phyloP scores from a whole-genome alignment of 2,888 invertebrate genomes.

The Tyria jacobaeae region DNA sequence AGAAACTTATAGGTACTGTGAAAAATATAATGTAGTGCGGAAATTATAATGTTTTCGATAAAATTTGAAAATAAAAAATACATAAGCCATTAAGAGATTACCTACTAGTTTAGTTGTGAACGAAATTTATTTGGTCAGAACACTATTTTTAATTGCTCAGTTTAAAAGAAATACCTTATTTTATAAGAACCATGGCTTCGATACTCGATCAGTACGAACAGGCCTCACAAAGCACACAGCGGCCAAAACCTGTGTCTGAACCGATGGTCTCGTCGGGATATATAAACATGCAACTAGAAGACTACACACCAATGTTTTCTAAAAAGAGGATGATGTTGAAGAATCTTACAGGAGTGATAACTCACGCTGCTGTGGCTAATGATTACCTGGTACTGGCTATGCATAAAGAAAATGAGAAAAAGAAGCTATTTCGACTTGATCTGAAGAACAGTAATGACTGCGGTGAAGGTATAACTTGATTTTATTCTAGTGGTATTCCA shows the following conservation, averaged over 20 bases:
- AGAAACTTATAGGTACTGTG: background rate
- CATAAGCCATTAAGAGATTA: background rate
- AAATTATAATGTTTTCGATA: background rate
- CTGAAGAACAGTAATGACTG: constrained; percentile 90
- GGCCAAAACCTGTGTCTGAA: constrained; percentile 69
- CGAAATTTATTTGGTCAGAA: background rate
- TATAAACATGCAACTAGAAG: constrained; percentile 87
- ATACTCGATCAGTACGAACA: constrained; percentile 95
- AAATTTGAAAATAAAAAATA: background rate
- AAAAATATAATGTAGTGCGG: background rate
- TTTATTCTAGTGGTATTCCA: too few relatives aligned
- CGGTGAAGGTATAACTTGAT: constrained; percentile 88
- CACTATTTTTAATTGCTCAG: background rate
- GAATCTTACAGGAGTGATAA: constrained; percentile 92
- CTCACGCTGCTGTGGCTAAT: constrained; percentile 93
- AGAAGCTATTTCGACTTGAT: constrained; percentile 92
- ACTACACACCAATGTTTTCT: constrained; percentile 94
- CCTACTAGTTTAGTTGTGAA: background rate
- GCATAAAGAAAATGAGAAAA: constrained; percentile 86
- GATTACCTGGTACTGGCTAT: constrained; percentile 94
- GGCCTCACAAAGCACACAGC: constrained; percentile 87
- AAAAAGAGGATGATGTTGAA: constrained; percentile 92
- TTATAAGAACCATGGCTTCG: constrained; percentile 88
- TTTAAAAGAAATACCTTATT: constrained; percentile 27
- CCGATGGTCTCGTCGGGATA: constrained; percentile 84